Evolutionary conservation across 1,140 invertebrate genomes (phyloP), one percentile per base, ranked within the genome.

Genomic region (Eufriesea mexicana): DNA sequence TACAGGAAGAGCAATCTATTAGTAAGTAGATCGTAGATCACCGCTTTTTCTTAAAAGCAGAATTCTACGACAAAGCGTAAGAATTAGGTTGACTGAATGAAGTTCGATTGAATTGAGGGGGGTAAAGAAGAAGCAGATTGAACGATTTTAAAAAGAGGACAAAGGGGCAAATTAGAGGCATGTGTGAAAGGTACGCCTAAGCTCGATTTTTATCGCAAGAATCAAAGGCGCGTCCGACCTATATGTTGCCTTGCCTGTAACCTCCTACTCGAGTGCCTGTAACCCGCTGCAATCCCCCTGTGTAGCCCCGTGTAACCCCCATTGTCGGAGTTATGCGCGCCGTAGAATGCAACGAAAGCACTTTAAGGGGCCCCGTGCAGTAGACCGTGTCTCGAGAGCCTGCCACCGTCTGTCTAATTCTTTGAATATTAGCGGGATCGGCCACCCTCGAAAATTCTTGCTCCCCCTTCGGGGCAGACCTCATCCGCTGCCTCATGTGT

Each of bases 371-470:
- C 78, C 73, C 83, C 70, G 86, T 83, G 82, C 84, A 85, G 78
- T 49, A 74, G 85, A 89, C 87, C 89, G 82, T 90, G 80, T 84
- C 86, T 90, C 89, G 45, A 90, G 89, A 70, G 85, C 75, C 72
- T 76, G 55, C 86, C 84, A 85, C 84, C 85, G 87, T 85, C 89
- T 89, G 83, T 90, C 83, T 87, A 90, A 90, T 89, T 90, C 85
- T 90, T 90, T 76, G 83, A 84, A 87, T 89, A 90, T 90, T 90
- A 90, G 84, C 84, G 86, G 84, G 84, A 84, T 89, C 81, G 77
- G 78, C 80, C 85, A 78, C 87, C 84, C 84, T 86, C 84, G 59
- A 70, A 89, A 89, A 84, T 79, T 84, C 61, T 62, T 76, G 57
- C 23, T 73, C 77, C 70, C 82, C 78, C 51, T 47, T 54, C 72